Base-by-base conservation (phyloP, 2,113 vertebrate species). In the Heloderma charlesbogerti region DNA sequence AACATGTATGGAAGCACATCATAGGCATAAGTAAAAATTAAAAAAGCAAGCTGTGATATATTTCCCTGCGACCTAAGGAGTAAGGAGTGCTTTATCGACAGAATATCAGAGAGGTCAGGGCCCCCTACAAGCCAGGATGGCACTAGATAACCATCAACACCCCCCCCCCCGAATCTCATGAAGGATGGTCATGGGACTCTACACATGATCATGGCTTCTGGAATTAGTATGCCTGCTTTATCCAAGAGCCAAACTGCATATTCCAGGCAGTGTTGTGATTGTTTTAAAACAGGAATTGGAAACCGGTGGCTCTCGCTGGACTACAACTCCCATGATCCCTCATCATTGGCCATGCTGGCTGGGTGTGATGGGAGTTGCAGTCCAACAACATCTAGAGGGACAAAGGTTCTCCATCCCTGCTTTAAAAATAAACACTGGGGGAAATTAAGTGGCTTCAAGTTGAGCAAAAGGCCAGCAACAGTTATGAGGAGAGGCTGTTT, bases 51-150 rank as follows among this genome's bases (percentile, higher is more conserved):
- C 48, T 0, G 9, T 0, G 1, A 22, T 2, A 6, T 0, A 6
- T n/a, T 69, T 48, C 0, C 2, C 4, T 4, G 18, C 0, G 81
- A 87, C 8, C 27, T 9, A 31, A 1, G 60, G 0, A 0, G 5
- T 4, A 2, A 4, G 71, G 37, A 91, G 90, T 91, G 89, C 91
- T 86, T 90, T 63, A 60, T 37, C 54, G 10, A 22, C n/a, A 69
- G 37, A 57, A 27, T 57, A 40, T 10, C 18, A 74, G 69, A 74
- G 69, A n/a, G 37, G 22, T 57, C 31, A 20, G 18, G 40, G 6
- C 71, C 34, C 29, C 34, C 31, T 34, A 31, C 2, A 77, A 40
- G 1, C 27, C 25, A 77, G n/a, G 57, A 34, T 10, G 66, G 27
- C 43, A 69, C 16, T 20, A 18, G 72, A 15, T 60, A 9, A n/a